phyloP scores from a whole-genome alignment of 2,888 invertebrate species.

The Synergus japonicus region DNA sequence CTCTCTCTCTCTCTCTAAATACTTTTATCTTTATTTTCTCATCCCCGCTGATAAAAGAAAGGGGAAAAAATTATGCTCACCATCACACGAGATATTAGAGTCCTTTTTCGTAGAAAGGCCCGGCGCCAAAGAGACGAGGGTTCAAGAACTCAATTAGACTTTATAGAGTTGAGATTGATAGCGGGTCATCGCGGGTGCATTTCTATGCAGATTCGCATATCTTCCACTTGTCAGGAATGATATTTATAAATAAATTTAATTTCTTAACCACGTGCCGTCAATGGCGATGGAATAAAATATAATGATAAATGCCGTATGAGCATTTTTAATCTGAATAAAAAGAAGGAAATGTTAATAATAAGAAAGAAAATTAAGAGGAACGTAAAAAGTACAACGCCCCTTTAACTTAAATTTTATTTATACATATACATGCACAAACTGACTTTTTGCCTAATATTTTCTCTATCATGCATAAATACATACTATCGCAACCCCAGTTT shows the following conservation, averaged over 20 bases:
- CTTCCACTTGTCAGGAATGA: constrained; percentile 38
- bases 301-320: neutral
- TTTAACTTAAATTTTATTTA: neutral
- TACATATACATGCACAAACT: neutral
- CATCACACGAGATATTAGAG: neutral
- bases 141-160: constrained; percentile 49
- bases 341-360: constrained; percentile 18
- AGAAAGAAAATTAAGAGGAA: constrained; percentile 15
- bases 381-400: neutral
- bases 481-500: neutral
- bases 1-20: too few species aligned
- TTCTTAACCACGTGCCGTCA: constrained; percentile 47
- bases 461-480: neutral
- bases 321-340: too few species aligned
- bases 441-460: neutral
- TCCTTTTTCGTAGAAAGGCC: neutral
- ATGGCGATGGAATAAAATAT: constrained; percentile 41
- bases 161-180: constrained; percentile 43
- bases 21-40: too few species aligned
- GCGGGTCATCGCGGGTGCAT: constrained; percentile 46
- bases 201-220: neutral
- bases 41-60: neutral
- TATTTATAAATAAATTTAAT: constrained; percentile 51
- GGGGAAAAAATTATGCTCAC: neutral
- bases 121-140: constrained; percentile 29